Percentiles rank a stretch among this genome's conserved stretches.
These are phyloP conservation scores for Coregonus ussuriensis DNA, from an alignment of 2,797 vertebrate species.

Conservation along the genomic window DNA sequence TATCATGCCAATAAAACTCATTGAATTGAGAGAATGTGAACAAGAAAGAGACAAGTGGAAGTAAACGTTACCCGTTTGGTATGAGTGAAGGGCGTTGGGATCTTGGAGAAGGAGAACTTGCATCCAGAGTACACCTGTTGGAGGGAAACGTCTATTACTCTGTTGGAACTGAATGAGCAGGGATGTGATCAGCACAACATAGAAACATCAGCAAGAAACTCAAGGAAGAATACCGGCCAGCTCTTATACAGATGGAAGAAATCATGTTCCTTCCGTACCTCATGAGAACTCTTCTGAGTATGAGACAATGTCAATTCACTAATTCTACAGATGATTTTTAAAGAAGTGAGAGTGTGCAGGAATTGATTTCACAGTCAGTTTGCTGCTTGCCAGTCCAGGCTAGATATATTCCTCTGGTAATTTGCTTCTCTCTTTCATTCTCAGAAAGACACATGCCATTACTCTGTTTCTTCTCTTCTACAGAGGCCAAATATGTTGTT, in stretches of 20 bases:
- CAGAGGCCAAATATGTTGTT: neutral
- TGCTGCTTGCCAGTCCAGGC: neutral
- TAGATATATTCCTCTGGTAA: neutral
- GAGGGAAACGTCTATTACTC: neutral
- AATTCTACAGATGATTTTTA: neutral
- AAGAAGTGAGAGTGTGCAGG: neutral
- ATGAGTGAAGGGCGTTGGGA: constrained; percentile 89
- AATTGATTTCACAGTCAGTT: neutral
- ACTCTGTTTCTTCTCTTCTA: too few species aligned
- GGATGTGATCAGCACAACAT: neutral
- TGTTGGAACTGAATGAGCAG: neutral
- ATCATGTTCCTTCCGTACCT: neutral
- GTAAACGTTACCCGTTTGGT: constrained; percentile 85
- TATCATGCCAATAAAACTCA: neutral
- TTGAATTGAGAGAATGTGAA: neutral
- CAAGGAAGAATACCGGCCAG: too few species aligned
- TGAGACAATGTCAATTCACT: neutral
- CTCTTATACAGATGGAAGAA: neutral
- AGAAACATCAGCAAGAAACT: neutral
- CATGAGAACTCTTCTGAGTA: neutral
- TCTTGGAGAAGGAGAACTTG: constrained; percentile 96
- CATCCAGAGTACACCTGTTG: constrained; percentile 90
- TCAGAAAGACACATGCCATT: too few species aligned
- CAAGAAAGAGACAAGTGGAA: constrained; percentile 1
- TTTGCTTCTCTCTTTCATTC: neutral